A percentile compares a stretch with the other conserved stretches of the same genome.
Conservation (phyloP, 2,888 invertebrate species). For the Archips xylosteana region DNA sequence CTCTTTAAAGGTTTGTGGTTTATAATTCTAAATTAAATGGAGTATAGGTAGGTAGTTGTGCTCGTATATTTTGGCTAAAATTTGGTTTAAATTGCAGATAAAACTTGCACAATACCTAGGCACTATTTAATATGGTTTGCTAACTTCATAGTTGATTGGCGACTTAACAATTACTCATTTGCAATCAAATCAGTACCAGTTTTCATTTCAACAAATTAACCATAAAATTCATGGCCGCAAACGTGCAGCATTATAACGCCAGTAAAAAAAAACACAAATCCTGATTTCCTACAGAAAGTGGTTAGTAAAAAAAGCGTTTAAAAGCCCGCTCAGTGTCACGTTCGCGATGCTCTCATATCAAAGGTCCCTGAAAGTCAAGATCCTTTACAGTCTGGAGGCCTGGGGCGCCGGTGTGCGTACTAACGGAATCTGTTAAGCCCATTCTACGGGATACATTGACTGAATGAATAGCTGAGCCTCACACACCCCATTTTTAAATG, state of each 20-base stretch:
- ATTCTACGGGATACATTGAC: background rate
- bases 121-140: background rate
- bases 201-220: background rate
- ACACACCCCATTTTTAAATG: background rate
- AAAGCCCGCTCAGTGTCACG: slow-evolving; percentile 40
- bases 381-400: slow-evolving; percentile 30
- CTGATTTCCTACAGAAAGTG: background rate
- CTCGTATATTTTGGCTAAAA: too few relatives aligned
- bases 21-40: too few relatives aligned
- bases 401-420: slow-evolving; percentile 34
- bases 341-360: slow-evolving; percentile 37
- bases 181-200: background rate
- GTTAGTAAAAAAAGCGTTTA: slow-evolving; percentile 26
- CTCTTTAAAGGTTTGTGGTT: too few relatives aligned
- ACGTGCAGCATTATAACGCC: background rate
- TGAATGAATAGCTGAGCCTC: background rate
- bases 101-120: background rate
- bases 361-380: slow-evolving; percentile 34
- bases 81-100: too few relatives aligned
- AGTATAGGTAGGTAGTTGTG: too few relatives aligned
- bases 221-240: background rate
- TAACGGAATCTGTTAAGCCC: background rate
- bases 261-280: background rate
- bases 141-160: background rate
- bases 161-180: background rate